Percentiles rank a stretch among this genome's conserved stretches.
phyloP scores from a whole-genome alignment of 92 coral and sea anemone genomes.

The Montipora capitata region DNA sequence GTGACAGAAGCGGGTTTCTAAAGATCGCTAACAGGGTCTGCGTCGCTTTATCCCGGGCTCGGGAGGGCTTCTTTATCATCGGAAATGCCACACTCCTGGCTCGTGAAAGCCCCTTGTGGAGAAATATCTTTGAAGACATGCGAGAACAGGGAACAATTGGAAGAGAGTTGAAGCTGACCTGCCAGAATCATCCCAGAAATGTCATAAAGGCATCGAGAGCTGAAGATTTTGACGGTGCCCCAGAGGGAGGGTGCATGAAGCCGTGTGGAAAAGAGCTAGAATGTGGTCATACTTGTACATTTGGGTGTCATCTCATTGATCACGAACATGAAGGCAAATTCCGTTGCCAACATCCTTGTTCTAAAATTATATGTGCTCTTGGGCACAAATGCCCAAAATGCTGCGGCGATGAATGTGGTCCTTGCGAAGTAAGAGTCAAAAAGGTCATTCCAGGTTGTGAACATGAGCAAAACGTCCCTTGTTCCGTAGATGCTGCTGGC shows the following conservation, averaged over 20 bases:
- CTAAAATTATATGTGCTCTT: slow-evolving; percentile 49
- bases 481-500: slow-evolving; percentile 55
- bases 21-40: slow-evolving; percentile 86
- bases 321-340: slow-evolving; percentile 70
- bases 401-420: slow-evolving; percentile 77
- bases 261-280: slow-evolving; percentile 69
- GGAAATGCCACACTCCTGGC: slow-evolving; percentile 82
- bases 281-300: slow-evolving; percentile 75
- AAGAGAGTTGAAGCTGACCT: slow-evolving; percentile 63
- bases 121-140: slow-evolving; percentile 83
- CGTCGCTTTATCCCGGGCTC: slow-evolving; percentile 91
- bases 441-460: slow-evolving; percentile 77
- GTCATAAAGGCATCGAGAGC: slow-evolving; percentile 76
- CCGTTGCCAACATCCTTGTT: slow-evolving; percentile 76
- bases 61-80: slow-evolving; percentile 81
- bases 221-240: slow-evolving; percentile 82
- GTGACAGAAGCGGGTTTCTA: slow-evolving; percentile 83
- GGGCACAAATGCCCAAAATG: slow-evolving; percentile 70
- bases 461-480: slow-evolving; percentile 80
- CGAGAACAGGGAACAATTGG: slow-evolving; percentile 69
- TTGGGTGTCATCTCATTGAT: slow-evolving; percentile 88
- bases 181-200: slow-evolving; percentile 93
- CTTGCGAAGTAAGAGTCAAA: slow-evolving; percentile 60
- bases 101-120: slow-evolving; percentile 78
- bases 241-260: slow-evolving; percentile 88